Base-by-base conservation (phyloP, 2,113 vertebrate species). In the Podiceps cristatus region DNA sequence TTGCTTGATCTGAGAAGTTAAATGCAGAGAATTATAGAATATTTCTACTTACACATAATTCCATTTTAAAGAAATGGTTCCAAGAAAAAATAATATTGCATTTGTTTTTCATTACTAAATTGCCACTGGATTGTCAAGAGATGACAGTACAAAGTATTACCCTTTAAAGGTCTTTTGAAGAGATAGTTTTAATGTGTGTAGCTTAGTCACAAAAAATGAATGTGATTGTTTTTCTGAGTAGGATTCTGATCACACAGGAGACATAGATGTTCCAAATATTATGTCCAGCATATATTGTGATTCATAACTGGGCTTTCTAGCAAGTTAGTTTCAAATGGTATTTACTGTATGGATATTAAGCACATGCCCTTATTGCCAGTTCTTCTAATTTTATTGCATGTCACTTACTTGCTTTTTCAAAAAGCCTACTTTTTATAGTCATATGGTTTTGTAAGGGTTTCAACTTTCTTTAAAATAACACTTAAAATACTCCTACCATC, bases 301-400 rank as follows among this genome's bases (percentile, higher is more conserved):
- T 73, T 79, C 40, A 33, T 64, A 50, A 29, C 14, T 47, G 42
- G 42, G 42, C 77, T 84, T 92, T 74, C 45, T 92, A 90, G 75
- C 14, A 66, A 90, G 42, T 23, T 44, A 45, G 9, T n/a, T 86
- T 83, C 40, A n/a, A 37, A 27, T 66, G 23, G 9, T 62, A 22
- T 73, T 90, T 62, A 33, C 13, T 91, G 11, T 76, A 4, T 40
- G 42, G 42, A 58, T 83, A 11, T n/a, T 82, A 64, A 83, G 40
- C 16, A 59, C 2, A 3, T 78, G 27, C 29, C 52, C 5, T 1
- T 91, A 33, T 71, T 96, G 52, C 53, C 56, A 49, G 8, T 52
- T 89, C 64, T 80, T 11, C 55, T 92, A 31, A 81, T 94, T 92
- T 95, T 95, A 94, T 86, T 89, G 52, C 28, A 24, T 92, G 37